Conservation (phyloP, 2,888 invertebrate species). For the Patella ulyssiponensis region DNA sequence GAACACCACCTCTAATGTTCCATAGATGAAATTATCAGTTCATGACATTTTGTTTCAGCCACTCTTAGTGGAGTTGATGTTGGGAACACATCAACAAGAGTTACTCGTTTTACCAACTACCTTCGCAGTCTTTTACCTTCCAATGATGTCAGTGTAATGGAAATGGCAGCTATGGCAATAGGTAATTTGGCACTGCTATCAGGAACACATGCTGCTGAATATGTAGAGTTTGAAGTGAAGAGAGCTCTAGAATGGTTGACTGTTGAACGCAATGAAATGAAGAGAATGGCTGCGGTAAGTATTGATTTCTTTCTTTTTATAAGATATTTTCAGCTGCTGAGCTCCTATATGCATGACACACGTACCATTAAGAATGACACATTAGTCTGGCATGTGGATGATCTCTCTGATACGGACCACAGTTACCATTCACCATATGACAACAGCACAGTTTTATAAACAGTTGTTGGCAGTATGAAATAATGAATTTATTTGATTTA, state of each 20-base stretch:
- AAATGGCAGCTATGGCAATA: conserved; percentile 94
- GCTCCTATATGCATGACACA: background rate
- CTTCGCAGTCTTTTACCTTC: conserved; percentile 90
- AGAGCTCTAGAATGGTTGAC: conserved; percentile 95
- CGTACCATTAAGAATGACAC: no score
- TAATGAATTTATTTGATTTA: no score
- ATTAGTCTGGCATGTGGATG: no score
- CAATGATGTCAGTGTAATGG: conserved; percentile 93
- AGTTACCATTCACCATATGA: no score
- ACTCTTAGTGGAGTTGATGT: conserved; percentile 94
- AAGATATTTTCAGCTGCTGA: background rate
- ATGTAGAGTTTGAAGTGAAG: conserved; percentile 98
- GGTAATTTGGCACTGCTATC: conserved; percentile 87
- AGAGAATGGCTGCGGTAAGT: conserved; percentile 88
- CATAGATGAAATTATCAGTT: background rate
- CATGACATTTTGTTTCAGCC: conserved; percentile 76
- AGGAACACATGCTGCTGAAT: conserved; percentile 94
- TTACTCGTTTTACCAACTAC: conserved; percentile 93
- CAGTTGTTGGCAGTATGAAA: no score
- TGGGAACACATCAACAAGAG: conserved; percentile 90
- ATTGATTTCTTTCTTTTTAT: background rate
- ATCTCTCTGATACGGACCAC: no score
- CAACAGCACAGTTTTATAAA: no score
- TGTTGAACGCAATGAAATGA: conserved; percentile 88
- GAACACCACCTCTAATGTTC: no score